phyloP scores from a whole-genome alignment of 2,797 vertebrate genomes.

The Pseudocheirus occidentalis region DNA sequence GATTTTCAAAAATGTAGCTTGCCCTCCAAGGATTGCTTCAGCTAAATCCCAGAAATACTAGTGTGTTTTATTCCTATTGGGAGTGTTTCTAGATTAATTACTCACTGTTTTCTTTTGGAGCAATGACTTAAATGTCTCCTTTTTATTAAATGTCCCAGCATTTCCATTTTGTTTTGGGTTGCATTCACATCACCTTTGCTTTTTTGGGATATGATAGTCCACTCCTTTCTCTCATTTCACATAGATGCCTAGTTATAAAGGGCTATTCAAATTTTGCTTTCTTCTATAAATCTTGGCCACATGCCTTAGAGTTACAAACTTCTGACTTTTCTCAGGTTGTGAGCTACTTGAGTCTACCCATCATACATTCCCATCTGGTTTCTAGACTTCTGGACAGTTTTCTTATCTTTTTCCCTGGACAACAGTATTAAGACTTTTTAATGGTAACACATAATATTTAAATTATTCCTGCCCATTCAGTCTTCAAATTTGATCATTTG shows the following conservation, averaged over 20 bases:
- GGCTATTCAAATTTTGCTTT: neutral
- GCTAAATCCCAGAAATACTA: neutral
- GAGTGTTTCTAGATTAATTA: neutral
- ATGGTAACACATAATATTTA: neutral
- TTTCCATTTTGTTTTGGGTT: neutral
- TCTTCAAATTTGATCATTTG: neutral
- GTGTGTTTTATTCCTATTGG: neutral
- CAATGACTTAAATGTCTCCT: neutral
- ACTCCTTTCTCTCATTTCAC: neutral
- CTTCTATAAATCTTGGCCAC: neutral
- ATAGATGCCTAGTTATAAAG: neutral
- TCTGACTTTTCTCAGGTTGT: neutral
- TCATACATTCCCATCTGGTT: neutral
- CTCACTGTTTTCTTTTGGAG: neutral
- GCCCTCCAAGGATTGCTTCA: neutral
- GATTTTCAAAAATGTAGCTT: neutral
- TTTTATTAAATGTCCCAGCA: neutral
- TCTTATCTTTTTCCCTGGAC: neutral
- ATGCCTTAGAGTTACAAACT: neutral
- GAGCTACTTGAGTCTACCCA: neutral
- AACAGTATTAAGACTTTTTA: neutral
- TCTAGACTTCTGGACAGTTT: neutral
- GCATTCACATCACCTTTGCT: neutral
- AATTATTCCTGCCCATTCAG: neutral
- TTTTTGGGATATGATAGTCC: neutral